Conservation (phyloP, 1,140 invertebrate genomes). For the Riptortus pedestris region DNA sequence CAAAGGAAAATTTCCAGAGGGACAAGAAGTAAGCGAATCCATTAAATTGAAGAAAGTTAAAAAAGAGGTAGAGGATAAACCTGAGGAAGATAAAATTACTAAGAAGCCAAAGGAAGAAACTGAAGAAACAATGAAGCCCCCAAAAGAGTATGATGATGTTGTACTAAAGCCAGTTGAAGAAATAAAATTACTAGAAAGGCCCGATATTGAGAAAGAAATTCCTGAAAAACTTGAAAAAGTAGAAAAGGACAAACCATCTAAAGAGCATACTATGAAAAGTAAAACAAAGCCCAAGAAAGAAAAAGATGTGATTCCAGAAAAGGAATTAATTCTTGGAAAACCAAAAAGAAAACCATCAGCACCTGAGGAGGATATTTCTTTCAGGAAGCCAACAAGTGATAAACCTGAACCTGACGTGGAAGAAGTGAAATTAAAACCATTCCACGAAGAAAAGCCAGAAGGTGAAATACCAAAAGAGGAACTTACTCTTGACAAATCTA, state of each 20-base stretch:
- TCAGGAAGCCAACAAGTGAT: conserved; percentile 38
- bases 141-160: conserved; percentile 31
- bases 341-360: conserved; percentile 35
- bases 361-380: conserved; percentile 37
- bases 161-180: conserved; percentile 32
- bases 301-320: conserved; percentile 33
- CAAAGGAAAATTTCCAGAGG: conserved; percentile 29
- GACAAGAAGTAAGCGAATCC: conserved; percentile 27
- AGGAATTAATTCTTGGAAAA: conserved; percentile 37
- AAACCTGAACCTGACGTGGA: conserved; percentile 34
- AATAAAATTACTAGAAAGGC: conserved; percentile 30
- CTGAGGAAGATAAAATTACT: conserved; percentile 35
- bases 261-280: conserved; percentile 33
- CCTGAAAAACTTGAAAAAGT: conserved; percentile 4
- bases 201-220: conserved; percentile 28
- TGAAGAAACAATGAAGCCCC: conserved; percentile 32
- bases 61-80: conserved; percentile 31
- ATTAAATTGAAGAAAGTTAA: conserved; percentile 28
- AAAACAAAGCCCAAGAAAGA: conserved; percentile 28
- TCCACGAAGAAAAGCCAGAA: conserved; percentile 27
- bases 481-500: conserved; percentile 37
- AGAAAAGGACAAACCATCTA: conserved; percentile 27
- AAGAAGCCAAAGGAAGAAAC: conserved; percentile 31
- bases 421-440: conserved; percentile 32
- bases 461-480: conserved; percentile 29